These are phyloP conservation scores for Hippocampus abdominalis DNA, from an alignment of 2,113 vertebrate species.

Conservation along the genomic window DNA sequence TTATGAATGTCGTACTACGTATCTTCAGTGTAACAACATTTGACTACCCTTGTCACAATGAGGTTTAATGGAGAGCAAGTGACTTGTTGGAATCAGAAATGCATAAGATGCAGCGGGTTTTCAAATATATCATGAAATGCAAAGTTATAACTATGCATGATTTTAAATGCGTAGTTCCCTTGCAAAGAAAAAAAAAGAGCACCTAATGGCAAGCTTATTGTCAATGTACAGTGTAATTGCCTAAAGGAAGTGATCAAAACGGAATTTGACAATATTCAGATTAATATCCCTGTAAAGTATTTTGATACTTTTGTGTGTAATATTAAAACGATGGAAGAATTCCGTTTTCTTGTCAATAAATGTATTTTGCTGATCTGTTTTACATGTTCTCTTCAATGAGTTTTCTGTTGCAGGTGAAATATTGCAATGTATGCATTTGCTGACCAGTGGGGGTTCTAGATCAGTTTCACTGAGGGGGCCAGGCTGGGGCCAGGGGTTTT, in stretches of 20 bases:
- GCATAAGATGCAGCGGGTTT: constrained; percentile 68
- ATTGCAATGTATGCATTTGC: no score
- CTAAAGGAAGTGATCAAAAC: constrained; percentile 61
- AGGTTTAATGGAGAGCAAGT: constrained; percentile 42
- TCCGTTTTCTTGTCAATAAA: constrained; percentile 71
- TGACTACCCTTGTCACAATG: constrained; percentile 56
- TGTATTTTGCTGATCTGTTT: constrained; percentile 70
- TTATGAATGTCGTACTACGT: constrained; percentile 69
- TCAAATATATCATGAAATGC: constrained; percentile 61
- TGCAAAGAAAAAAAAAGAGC: constrained; percentile 47
- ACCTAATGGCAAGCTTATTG: constrained; percentile 64
- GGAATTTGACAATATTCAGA: constrained; percentile 71
- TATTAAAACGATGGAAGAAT: constrained; percentile 64
- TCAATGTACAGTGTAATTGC: constrained; percentile 70
- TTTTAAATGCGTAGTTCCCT: constrained; percentile 70
- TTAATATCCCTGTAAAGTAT: constrained; percentile 73
- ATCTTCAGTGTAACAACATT: constrained; percentile 61
- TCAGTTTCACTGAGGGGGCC: no score
- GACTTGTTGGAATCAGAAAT: constrained; percentile 49
- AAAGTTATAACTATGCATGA: constrained; percentile 71
- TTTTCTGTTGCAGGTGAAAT: background rate
- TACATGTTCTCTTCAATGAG: constrained; percentile 34
- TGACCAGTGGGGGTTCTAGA: no score
- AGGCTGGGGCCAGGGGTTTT: no score
- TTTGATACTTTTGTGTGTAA: constrained; percentile 78